Base-by-base conservation (phyloP, 2,797 vertebrate genomes). In the Ctenopoma multispine region DNA sequence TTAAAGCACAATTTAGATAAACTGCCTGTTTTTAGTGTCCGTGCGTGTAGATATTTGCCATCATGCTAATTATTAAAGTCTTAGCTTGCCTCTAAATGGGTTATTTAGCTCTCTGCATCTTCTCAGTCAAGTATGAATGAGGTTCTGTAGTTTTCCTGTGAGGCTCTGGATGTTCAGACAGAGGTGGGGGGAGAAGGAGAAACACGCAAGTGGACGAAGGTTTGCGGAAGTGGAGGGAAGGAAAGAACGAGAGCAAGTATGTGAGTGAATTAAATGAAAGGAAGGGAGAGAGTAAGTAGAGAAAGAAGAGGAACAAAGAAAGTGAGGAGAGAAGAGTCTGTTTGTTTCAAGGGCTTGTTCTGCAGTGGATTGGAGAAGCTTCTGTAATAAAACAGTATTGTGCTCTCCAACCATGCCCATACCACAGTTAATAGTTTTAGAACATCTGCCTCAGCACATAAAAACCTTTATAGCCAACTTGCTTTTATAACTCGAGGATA, bases 1-100 rank as follows among this genome's bases (percentile, higher is more conserved):
- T 89, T 55, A 79, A 93, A 93, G 92, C 92, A 92, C 92, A 93
- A 90, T 61, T 77, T 2, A 72, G 75, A 65, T 55, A 49, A 84
- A 81, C 66, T 51, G 85, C 90, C 87, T 87, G 61, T 88, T 89
- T 83, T 80, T 85, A 83, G 80, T 57, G 63, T 85, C 63, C 80
- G 44, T 63, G 27, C 61, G 44, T 73, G 70, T 81, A 70, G 57
- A 62, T 70, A 58, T 86, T 67, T 56, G 81, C 70, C 54, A 67
- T 61, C 46, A 74, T 31, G 64, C 68, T 84, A 60, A 63, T 60
- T 68, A 43, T 49, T 13, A 79, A 84, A 75, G 87, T 88, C 89
- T 92, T 87, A 87, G 73, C 58, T 81, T 56, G 63, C 77, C 70
- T 82, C 69, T 53, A 34, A 61, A 50, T 65, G 36, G 72, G 67